Base-by-base conservation (phyloP, 2,888 invertebrate species). In the Caenorhabditis becei region DNA sequence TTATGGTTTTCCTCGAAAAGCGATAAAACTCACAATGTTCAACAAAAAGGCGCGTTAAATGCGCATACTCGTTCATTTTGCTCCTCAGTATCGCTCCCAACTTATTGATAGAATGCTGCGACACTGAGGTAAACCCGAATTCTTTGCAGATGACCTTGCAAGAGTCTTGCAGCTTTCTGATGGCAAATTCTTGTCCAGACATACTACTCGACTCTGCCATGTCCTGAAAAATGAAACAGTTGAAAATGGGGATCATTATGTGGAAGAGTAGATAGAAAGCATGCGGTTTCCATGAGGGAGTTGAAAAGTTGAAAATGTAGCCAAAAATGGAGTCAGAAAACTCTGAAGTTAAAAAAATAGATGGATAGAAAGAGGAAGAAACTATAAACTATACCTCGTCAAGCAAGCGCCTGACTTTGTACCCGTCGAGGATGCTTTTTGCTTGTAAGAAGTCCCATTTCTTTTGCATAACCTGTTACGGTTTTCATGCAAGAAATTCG, bases 111-210 rank as follows among this genome's bases (percentile, higher is more conserved):
- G 28, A 63, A 5, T 20, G 49, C 14, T 16, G 65, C 47, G 56
- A 58, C 2, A 70, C 72, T 0, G 72, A 44, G 4, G 72, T 65
- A 49, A 75, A 75, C 66, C 75, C 75, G 75, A 75, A 75, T 18
- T 66, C 61, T 53, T 66, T 59, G 51, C 59, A 61, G 26, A 75
- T 18, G 24, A 44, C 54, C 54, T 75, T 75, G 44, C 66, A 66
- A 10, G 75, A 51, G 47, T 75, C 75, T n/a, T 75, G 75, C 26
- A 75, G 24, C 58, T 82, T 70, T 16, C 23, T 2, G 23, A 51
- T 14, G 26, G 62, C 62, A 58, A 53, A 69, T 14, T 69, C 51
- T 14, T 56, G 47, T 49, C 59, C 47, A 24, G 69, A 53, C 2
- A 41, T 18, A 23, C 20, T 18, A 44, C 44, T 28, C 10, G 56